Evolutionary conservation across 2,888 invertebrate genomes (phyloP), one percentile per base, ranked within the genome.

Genomic region (Anorthoa munda): DNA sequence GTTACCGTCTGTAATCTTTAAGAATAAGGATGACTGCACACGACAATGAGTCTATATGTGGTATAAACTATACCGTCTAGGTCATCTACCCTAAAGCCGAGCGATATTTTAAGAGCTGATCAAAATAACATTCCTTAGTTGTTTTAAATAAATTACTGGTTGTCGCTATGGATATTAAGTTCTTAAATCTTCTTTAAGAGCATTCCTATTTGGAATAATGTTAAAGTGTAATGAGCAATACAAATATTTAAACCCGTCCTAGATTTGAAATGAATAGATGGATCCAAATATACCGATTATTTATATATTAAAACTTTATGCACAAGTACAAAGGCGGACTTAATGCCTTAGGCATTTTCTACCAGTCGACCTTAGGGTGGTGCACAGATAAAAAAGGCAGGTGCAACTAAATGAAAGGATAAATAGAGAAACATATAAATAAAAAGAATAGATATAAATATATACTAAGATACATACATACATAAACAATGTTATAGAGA

Each of bases 71-170:
- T 17, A 5, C 11, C 13, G 56, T 46, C 46, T 55, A 64, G 80
- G 75, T 81, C 84, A 23, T 66, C 26, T 66, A 83, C 76, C 67
- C 55, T 63, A 61, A 64, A 45, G 26, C 61, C 26, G 48, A 12
- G 17, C 15, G 71, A 67, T 83, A 84, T 81, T 81, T 84, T 81
- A 72, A 59, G 77, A 77, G 50, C 53, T 75, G 73, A 67, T 70
- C 65, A 45, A 75, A 78, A 72, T 72, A 55, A 75, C 72, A 72
- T 82, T 73, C 78, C 70, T 0, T 45, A 66, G 48, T 56, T 55
- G 67, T 66, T 63, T 26, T 12, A 26, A 68, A 80, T 75, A 63
- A 80, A 80, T 75, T 79, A 81, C 46, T 46, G 67, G n/a, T 1
- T 68, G 61, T 74, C 67, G 45, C 70, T 0, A 18, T 17, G 31